phyloP scores from a whole-genome alignment of 1,140 invertebrate genomes.

The Samia ricini region DNA sequence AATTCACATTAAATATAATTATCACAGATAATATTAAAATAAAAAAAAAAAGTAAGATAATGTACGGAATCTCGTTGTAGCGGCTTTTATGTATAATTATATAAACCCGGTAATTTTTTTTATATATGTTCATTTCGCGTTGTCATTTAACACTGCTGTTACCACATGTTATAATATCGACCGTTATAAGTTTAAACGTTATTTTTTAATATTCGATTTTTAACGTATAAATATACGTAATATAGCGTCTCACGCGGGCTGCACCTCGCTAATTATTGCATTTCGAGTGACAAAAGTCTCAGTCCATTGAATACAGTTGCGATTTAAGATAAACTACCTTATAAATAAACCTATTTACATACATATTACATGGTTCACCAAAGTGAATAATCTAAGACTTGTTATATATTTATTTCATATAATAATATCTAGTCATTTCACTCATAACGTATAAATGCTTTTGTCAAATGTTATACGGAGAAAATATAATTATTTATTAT shows the following conservation, averaged over 20 bases:
- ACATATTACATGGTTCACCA: no score
- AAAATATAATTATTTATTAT: no score
- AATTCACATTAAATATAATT: slow-evolving; percentile 62
- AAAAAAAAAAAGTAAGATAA: slow-evolving; percentile 40
- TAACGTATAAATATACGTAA: not conserved
- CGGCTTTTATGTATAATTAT: slow-evolving; percentile 29
- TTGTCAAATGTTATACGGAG: no score
- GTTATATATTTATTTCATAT: no score
- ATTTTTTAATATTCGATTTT: not conserved
- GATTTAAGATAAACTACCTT: no score
- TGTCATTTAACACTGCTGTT: not conserved
- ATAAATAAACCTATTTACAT: no score
- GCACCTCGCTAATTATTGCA: slow-evolving; percentile 14
- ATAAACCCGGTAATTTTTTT: not conserved
- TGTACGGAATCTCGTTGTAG: slow-evolving; percentile 33
- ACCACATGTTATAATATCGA: not conserved
- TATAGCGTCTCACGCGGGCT: slow-evolving; percentile 5
- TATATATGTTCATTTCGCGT: not conserved
- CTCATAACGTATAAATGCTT: no score
- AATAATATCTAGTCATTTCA: no score
- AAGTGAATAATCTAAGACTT: no score
- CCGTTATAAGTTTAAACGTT: not conserved
- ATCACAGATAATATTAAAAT: slow-evolving; percentile 73
- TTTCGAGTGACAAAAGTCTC: slow-evolving; percentile 9
- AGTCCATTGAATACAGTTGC: not conserved